These are phyloP conservation scores for Crotalus viridis DNA, from an alignment of 2,113 vertebrate genomes.

Conservation along the genomic window DNA sequence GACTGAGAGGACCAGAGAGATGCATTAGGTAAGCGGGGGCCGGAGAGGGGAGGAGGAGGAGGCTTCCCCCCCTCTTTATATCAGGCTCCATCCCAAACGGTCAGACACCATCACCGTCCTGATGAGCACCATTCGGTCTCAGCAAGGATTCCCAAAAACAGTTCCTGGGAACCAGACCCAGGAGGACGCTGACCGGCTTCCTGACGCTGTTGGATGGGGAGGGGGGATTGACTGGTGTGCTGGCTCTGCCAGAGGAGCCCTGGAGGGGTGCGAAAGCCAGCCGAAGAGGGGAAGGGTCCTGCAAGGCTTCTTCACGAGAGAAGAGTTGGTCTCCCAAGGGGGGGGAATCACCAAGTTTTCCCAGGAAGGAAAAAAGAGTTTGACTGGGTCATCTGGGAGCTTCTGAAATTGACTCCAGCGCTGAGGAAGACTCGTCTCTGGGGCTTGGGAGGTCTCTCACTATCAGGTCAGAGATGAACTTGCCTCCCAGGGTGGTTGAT, in stretches of 20 bases:
- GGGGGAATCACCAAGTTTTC: not conserved
- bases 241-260: not conserved
- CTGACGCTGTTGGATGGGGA: not conserved
- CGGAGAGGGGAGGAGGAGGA: not conserved
- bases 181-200: not conserved
- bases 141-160: not conserved
- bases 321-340: not conserved
- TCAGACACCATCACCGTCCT: not conserved
- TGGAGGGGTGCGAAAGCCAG: rapidly evolving
- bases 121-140: not conserved
- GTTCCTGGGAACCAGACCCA: not conserved
- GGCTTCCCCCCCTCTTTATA: not conserved
- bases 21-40: not conserved
- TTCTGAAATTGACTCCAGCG: rapidly evolving
- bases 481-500: rapidly evolving
- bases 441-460: rapidly evolving
- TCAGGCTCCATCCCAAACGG: not conserved
- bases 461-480: rapidly evolving
- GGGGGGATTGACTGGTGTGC: not conserved
- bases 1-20: not conserved
- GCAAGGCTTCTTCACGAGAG: not conserved
- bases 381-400: not conserved
- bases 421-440: rapidly evolving
- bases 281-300: not conserved
- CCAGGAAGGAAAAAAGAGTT: not conserved